Evolutionary conservation across 2,113 vertebrate species (phyloP), one percentile per base, ranked within the genome.

Genomic region (Catharus fuscescens): DNA sequence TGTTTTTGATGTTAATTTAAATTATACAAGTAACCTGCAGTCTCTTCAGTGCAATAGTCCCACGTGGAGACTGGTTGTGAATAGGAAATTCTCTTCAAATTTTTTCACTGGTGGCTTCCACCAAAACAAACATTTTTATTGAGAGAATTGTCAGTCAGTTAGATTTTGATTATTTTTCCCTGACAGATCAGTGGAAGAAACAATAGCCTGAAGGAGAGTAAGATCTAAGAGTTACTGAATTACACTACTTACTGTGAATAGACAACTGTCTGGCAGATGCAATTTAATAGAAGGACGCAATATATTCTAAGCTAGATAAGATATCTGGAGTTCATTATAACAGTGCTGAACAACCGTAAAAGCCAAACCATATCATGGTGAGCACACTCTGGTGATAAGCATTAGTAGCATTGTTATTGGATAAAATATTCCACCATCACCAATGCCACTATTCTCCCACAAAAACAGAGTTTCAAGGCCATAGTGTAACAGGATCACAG

Each of bases 341-440:
- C 42, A 65, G 53, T 86, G 29, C 42, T 95, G 52, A 92, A 61
- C 31, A 94, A 31, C 44, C 2, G 29, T 48, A 67, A 85, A 92
- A 95, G 12, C 1, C n/a, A 83, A 91, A 84, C 14, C 29, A 70
- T 88, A 78, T 72, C 32, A 64, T 76, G 29, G 60, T 78, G 86
- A 97, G 32, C 61, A 82, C 78, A 91, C 31, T 32, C 17, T 36
- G 13, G 20, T 94, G 71, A 94, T 80, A 94, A 95, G 14, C 76
- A 96, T 88, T 93, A 87, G 82, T 92, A 85, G 72, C 89, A 48
- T 67, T 32, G 25, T 88, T 97, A 83, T 78, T 90, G 86, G 29
- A 94, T 80, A 95, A 96, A 96, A 95, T 95, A 94, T 96, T 94
- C 90, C 93, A 42, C 71, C 40, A 80, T 92, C 82, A 82, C 29